These are phyloP conservation scores for Prochilodus magdalenae DNA, from an alignment of 2,113 vertebrate genomes.

Conservation along the genomic window DNA sequence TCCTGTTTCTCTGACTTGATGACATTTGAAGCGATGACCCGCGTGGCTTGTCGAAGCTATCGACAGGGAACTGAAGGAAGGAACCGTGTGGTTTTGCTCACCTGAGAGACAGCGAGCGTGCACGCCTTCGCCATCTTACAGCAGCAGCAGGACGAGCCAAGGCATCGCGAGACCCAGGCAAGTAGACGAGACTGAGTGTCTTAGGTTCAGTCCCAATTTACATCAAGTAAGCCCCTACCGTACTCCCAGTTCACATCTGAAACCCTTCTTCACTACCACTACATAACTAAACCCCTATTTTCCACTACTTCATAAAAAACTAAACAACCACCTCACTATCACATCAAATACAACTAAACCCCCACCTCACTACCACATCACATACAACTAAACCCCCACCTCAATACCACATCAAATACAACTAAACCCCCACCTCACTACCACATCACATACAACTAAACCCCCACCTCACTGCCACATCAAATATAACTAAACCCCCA, in stretches of 20 bases:
- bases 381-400: too few species aligned
- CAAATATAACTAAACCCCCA: too few species aligned
- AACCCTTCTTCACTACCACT: too few species aligned
- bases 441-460: too few species aligned
- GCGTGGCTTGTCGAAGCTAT: background rate
- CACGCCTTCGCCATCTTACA: constrained; percentile 58
- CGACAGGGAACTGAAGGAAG: background rate
- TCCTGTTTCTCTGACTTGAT: background rate
- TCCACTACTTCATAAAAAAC: too few species aligned
- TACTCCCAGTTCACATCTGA: background rate
- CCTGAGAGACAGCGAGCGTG: constrained; percentile 44
- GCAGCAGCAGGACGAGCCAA: constrained; percentile 13
- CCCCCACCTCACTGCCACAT: too few species aligned
- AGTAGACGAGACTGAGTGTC: constrained; percentile 7
- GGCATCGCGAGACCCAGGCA: constrained; percentile 36
- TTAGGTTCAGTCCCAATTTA: background rate
- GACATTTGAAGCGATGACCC: background rate
- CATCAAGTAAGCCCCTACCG: background rate
- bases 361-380: too few species aligned
- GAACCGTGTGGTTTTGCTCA: constrained; percentile 31
- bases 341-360: background rate
- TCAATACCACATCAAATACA: too few species aligned
- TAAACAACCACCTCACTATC: too few species aligned
- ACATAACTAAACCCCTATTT: too few species aligned
- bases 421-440: too few species aligned